A percentile compares a stretch with the other conserved stretches of the same genome.
phyloP scores from a whole-genome alignment of 1,140 invertebrate genomes.

The Solenopsis invicta region DNA sequence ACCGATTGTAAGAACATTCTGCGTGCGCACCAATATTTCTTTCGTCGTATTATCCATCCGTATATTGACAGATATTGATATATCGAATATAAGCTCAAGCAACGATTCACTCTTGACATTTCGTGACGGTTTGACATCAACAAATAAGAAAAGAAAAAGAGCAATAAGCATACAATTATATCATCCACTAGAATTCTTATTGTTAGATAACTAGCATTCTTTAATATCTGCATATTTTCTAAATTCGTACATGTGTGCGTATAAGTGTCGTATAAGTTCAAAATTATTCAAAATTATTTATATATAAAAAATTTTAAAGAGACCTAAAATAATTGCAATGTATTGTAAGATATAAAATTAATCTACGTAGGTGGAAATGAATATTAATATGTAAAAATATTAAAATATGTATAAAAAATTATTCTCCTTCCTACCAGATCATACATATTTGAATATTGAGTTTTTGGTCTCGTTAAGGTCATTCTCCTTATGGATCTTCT shows the following conservation, averaged over 20 bases:
- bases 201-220: neutral
- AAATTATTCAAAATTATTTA: too few species aligned
- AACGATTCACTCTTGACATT: slow-evolving; percentile 34
- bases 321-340: too few species aligned
- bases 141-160: neutral
- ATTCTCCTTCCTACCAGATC: too few species aligned
- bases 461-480: too few species aligned
- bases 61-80: slow-evolving; percentile 35
- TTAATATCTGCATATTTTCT: neutral
- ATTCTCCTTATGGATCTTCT: too few species aligned
- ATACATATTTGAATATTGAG: too few species aligned
- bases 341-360: too few species aligned
- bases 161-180: neutral
- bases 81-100: slow-evolving; percentile 22
- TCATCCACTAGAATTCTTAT: neutral
- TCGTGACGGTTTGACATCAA: slow-evolving; percentile 22
- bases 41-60: slow-evolving; percentile 20
- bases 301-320: too few species aligned
- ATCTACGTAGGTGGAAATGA: too few species aligned
- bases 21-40: slow-evolving; percentile 7
- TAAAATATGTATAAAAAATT: too few species aligned
- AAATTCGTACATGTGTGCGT: neutral
- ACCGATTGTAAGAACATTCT: slow-evolving; percentile 19
- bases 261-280: too few species aligned
- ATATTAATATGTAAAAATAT: too few species aligned